phyloP scores from a whole-genome alignment of 1,140 invertebrate genomes.

The Drosophila pachea region DNA sequence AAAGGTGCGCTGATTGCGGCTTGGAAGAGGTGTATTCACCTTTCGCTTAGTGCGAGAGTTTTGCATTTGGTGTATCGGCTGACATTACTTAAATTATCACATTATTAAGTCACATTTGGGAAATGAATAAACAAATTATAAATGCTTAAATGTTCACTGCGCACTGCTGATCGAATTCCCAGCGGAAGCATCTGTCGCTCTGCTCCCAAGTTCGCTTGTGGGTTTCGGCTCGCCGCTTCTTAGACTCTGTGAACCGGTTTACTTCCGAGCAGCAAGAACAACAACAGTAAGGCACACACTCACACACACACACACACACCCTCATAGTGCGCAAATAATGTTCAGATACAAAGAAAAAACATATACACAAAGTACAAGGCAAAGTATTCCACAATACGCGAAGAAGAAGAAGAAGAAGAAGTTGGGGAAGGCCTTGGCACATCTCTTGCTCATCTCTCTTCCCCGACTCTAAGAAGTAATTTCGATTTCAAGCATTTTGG shows the following conservation, averaged over 20 bases:
- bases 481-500: slow-evolving; percentile 11
- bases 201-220: slow-evolving; percentile 6
- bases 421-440: neutral
- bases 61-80: slow-evolving; percentile 19
- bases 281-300: slow-evolving; percentile 43
- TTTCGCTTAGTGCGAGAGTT: slow-evolving; percentile 1
- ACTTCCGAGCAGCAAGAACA: slow-evolving; percentile 39
- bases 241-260: slow-evolving; percentile 61
- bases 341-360: slow-evolving; percentile 1
- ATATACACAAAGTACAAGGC: slow-evolving; percentile 4
- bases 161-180: slow-evolving; percentile 2
- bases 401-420: neutral
- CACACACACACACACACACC: slow-evolving; percentile 21
- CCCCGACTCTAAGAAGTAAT: neutral
- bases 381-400: slow-evolving; percentile 1
- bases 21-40: slow-evolving; percentile 18
- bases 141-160: neutral
- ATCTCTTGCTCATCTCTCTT: neutral
- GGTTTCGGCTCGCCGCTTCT: neutral
- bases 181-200: slow-evolving; percentile 48
- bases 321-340: slow-evolving; percentile 25
- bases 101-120: slow-evolving; percentile 23
- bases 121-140: slow-evolving; percentile 2
- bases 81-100: slow-evolving; percentile 24
- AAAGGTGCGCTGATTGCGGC: too few relatives aligned